Base-by-base conservation (phyloP, 2,113 vertebrate species). In the Bucco capensis region DNA sequence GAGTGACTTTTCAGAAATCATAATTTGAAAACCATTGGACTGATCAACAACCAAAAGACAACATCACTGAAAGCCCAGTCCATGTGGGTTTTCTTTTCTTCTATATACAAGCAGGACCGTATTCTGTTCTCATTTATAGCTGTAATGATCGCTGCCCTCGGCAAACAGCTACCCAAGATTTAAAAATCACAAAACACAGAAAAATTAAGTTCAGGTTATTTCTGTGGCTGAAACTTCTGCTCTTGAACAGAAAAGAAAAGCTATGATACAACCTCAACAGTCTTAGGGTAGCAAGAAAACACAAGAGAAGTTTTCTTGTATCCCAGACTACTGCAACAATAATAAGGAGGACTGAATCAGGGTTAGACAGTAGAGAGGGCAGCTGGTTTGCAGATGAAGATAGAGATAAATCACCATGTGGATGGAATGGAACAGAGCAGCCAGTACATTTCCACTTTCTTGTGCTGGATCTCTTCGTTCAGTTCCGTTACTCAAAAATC, bases 1-100 rank as follows among this genome's bases (percentile, higher is more conserved):
- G 69, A 92, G 54, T 38, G 89, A 90, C 46, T 30, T 81, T 50
- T 69, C 44, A 83, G 60, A 94, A 94, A 95, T 77, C n/a, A 11
- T 83, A 93, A 90, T 88, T 90, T 78, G 42, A 90, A 93, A 93
- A 91, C 53, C 86, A 67, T 76, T 83, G 69, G 79, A 61, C 35
- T 79, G 74, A 93, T 69, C 89, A 91, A 49, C 40, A 83, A 94
- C 66, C 77, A 87, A 89, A 95, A 95, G 84, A 90, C 51, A 92
- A 42, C n/a, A 88, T 66, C 67, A 69, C 54, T 65, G 31, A 67
- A 87, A 91, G 50, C 58, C 71, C 71, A 85, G 83, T 80, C 30
- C 51, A 16, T 61, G 67, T 11, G 42, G 67, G 31, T 73, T 94
- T 88, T 49, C 9, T 61, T 81, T 28, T 78, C 35, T 71, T 40